Evolutionary conservation across 2,797 vertebrate genomes (phyloP).

Genomic region (Esox lucius): DNA sequence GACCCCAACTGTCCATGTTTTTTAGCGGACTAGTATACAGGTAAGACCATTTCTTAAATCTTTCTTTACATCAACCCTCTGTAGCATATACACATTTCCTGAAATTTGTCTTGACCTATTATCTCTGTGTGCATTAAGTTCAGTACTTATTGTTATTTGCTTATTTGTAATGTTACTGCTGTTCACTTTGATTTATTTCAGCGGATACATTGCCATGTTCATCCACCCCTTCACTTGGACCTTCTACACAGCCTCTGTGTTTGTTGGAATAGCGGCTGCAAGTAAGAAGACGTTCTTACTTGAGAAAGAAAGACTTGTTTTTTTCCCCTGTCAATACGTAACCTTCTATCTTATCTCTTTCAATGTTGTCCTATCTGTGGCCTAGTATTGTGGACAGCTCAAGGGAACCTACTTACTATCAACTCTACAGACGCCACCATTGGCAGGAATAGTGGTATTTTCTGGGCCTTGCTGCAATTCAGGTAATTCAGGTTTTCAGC

Average conservation of each 20-base stretch:
- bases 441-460: slow-evolving; percentile 94
- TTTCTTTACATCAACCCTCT: not conserved
- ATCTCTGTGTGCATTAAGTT: not conserved
- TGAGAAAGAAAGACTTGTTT: not conserved
- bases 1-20: slow-evolving; percentile 92
- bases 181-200: slow-evolving; percentile 38
- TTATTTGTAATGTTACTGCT: not conserved
- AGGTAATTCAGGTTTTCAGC: slow-evolving; percentile 71
- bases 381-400: slow-evolving; percentile 95
- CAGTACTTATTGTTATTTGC: not conserved
- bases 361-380: slow-evolving; percentile 7
- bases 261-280: slow-evolving; percentile 92
- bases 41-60: slow-evolving; percentile 60
- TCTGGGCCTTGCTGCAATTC: slow-evolving; percentile 95
- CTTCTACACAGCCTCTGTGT: slow-evolving; percentile 93
- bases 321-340: not conserved
- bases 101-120: not conserved
- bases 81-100: not conserved
- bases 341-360: not conserved
- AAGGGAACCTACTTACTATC: slow-evolving; percentile 91
- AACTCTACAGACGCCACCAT: slow-evolving; percentile 91
- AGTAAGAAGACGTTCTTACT: slow-evolving; percentile 66
- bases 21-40: slow-evolving; percentile 92
- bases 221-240: slow-evolving; percentile 91
- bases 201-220: slow-evolving; percentile 94